phyloP scores from a whole-genome alignment of 2,113 vertebrate species.

The Corythornis madagascariensis region DNA sequence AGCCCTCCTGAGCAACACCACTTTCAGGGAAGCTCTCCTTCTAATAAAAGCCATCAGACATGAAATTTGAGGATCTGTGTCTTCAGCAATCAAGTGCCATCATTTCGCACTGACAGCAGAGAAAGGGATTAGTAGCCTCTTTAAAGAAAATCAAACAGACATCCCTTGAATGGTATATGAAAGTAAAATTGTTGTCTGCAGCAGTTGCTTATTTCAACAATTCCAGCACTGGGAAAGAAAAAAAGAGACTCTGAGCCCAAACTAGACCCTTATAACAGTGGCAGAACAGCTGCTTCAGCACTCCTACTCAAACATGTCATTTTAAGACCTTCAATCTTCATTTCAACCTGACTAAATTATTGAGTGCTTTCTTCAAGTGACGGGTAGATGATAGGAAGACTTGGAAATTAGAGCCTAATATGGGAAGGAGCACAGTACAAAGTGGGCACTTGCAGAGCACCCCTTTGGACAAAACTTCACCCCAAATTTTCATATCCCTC shows the following conservation, averaged over 20 bases:
- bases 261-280: neutral
- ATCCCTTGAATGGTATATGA: neutral
- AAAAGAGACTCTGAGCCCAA: neutral
- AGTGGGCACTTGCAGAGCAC: neutral
- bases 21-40: neutral
- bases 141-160: slow-evolving; percentile 7
- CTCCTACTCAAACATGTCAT: neutral
- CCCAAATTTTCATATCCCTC: neutral
- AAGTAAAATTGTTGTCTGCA: neutral
- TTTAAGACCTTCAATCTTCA: neutral
- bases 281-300: neutral
- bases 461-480: neutral
- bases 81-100: slow-evolving; percentile 18
- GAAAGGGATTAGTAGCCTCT: slow-evolving; percentile 17
- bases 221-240: neutral
- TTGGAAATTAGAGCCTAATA: neutral
- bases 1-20: neutral
- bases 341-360: neutral
- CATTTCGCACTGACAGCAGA: neutral
- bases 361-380: neutral
- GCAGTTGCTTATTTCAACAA: neutral
- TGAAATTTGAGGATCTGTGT: neutral
- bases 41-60: slow-evolving; percentile 8
- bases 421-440: neutral
- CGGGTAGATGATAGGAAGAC: neutral